Evolutionary conservation across 2,797 vertebrate genomes (phyloP), one percentile per base, ranked within the genome.

Genomic region (Acrossocheilus wenchowensis): DNA sequence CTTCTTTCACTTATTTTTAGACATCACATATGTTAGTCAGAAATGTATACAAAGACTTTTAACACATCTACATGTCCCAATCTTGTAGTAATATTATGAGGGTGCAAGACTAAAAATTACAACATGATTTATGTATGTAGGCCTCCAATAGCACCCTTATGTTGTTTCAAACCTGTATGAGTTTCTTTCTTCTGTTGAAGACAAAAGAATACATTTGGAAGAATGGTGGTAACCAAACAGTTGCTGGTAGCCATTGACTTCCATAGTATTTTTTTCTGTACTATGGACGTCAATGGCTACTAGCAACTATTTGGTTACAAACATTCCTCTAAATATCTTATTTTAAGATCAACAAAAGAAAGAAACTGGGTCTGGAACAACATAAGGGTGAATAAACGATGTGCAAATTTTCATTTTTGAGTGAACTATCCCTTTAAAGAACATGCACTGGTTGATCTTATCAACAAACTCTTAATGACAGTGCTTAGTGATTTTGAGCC

Each of bases 401-500:
- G 30, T 68, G 7, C 1, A 3, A 68, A 68, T 68, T 68, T 19
- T 36, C 1, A 39, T 39, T 68, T 68, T 39, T 39, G 17, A 2
- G 34, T 36, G 17, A 69, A 69, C 66, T 69, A 39, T 36, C 15
- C 30, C 64, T 68, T 78, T 43, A 12, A 72, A 39, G 7, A 57
- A 48, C 71, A 74, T 12, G 45, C 69, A 50, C 26, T 62, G 34
- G 50, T 41, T 81, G 77, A 84, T 80, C 45, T 54, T 45, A 84
- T 89, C 81, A 87, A 54, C 79, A 85, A 86, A 81, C 86, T 50
- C 83, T 41, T 64, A 57, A 66, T 83, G 88, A 83, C 86, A 86
- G 86, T 41, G 62, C 71, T 77, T 77, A 77, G 64, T 91, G 90
- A 92, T 91, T 89, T 71, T 9, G 64, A 57, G 89, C 91, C 90